Conservation (phyloP, 2,113 vertebrate species). For the Terrapene triunguis region DNA sequence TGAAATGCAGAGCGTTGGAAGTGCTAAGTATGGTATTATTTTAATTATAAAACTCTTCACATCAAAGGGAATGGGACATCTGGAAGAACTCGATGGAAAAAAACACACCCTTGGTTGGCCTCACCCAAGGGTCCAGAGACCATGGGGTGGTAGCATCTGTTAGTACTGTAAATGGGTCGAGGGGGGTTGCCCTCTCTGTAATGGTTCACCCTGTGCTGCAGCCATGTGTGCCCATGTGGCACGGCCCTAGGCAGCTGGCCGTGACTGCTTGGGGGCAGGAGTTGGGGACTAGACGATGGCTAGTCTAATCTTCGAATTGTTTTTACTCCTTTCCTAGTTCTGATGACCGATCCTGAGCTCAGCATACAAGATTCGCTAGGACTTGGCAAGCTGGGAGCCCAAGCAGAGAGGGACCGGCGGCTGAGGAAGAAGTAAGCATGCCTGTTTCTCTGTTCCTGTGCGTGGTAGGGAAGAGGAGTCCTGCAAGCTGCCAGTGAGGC, state of each 20-base stretch:
- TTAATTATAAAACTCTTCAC: neutral
- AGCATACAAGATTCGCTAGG: conserved; percentile 91
- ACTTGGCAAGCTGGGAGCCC: conserved; percentile 93
- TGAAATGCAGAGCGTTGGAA: neutral
- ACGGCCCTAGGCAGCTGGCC: neutral
- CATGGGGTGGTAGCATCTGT: neutral
- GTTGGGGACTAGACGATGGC: neutral
- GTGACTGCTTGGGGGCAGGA: neutral
- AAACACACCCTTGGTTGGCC: neutral
- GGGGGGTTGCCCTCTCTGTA: neutral
- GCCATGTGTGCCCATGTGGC: neutral
- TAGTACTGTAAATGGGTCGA: neutral
- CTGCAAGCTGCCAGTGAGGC: neutral
- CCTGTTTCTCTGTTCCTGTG: neutral
- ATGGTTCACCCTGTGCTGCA: neutral
- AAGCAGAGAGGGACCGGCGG: conserved; percentile 94
- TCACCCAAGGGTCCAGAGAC: neutral
- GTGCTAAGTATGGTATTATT: neutral
- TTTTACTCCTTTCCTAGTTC: conserved; percentile 59
- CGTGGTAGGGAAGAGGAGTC: neutral
- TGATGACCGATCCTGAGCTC: conserved; percentile 88
- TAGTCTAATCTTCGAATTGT: neutral
- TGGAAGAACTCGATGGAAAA: neutral
- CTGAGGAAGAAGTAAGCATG: conserved; percentile 93
- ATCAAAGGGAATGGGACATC: neutral